Conservation (phyloP, 1,140 invertebrate genomes). For the Hydropsyche tenuis region DNA sequence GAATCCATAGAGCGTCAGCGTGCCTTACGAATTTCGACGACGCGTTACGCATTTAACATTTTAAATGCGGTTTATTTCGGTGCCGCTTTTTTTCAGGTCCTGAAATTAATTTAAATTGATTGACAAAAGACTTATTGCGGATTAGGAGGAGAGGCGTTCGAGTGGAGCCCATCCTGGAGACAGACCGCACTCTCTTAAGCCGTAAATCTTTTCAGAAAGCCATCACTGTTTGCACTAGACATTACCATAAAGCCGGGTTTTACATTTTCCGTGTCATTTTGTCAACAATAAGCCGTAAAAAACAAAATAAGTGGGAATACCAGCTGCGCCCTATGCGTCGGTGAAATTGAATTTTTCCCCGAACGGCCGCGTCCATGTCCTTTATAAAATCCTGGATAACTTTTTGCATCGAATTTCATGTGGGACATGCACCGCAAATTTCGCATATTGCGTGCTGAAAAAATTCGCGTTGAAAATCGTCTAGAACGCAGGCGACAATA, state of each 20-base stretch:
- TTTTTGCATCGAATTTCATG: conserved; percentile 14
- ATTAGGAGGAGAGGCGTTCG: conserved; percentile 14
- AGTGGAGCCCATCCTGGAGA: not conserved
- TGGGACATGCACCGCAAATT: not conserved
- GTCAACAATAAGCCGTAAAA: conserved; percentile 39
- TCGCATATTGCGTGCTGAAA: not conserved
- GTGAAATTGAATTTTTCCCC: conserved; percentile 34
- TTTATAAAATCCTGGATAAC: not conserved
- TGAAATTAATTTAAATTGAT: not conserved
- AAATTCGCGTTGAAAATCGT: too few relatives aligned
- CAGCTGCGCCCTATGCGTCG: conserved; percentile 36
- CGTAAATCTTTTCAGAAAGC: conserved; percentile 30
- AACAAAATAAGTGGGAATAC: conserved; percentile 33
- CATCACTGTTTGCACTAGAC: conserved; percentile 32
- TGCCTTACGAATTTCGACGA: not conserved
- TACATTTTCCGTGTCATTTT: conserved; percentile 38
- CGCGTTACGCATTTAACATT: not conserved
- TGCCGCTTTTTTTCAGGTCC: not conserved
- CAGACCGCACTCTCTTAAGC: conserved; percentile 6
- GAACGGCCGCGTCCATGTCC: not conserved
- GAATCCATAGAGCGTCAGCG: not conserved
- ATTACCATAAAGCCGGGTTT: conserved; percentile 32
- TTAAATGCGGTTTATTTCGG: not conserved
- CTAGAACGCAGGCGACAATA: too few relatives aligned
- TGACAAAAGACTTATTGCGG: conserved; percentile 21